Evolutionary conservation across 2,113 vertebrate species (phyloP).

Genomic region (Lophius piscatorius): DNA sequence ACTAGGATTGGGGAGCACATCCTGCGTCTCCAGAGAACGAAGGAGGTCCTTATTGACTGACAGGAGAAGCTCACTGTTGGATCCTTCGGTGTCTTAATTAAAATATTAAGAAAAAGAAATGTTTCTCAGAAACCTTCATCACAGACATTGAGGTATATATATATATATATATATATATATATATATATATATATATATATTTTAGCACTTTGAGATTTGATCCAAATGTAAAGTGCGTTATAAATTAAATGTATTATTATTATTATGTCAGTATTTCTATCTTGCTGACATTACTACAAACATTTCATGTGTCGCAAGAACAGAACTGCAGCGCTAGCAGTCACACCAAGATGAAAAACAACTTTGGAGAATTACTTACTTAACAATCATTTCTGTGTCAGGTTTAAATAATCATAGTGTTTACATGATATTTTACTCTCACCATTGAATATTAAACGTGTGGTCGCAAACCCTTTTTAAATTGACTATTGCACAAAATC

Average conservation of each 20-base stretch:
- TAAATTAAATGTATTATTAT: no score
- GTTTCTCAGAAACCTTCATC: not conserved
- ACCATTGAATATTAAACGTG: not conserved
- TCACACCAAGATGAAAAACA: conserved; percentile 14
- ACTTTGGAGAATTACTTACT: not conserved
- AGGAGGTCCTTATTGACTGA: conserved; percentile 81
- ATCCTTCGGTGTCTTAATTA: conserved; percentile 58
- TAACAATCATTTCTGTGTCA: no score
- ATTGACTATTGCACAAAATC: conserved; percentile 2
- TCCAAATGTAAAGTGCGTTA: no score
- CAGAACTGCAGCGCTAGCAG: conserved; percentile 57
- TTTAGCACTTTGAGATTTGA: no score
- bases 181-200: no score
- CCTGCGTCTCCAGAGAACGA: conserved; percentile 62
- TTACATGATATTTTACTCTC: not conserved
- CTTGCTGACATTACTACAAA: conserved; percentile 31
- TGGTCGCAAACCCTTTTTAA: not conserved
- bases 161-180: no score
- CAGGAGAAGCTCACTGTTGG: conserved; percentile 66
- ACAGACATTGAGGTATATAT: no score
- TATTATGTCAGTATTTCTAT: no score
- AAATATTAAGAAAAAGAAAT: conserved; percentile 21
- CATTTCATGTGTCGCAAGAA: conserved; percentile 34
- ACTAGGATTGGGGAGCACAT: conserved; percentile 83
- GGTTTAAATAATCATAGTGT: no score